These are phyloP conservation scores for Cydia amplana DNA, from an alignment of 1,140 invertebrate species.

Conservation along the genomic window DNA sequence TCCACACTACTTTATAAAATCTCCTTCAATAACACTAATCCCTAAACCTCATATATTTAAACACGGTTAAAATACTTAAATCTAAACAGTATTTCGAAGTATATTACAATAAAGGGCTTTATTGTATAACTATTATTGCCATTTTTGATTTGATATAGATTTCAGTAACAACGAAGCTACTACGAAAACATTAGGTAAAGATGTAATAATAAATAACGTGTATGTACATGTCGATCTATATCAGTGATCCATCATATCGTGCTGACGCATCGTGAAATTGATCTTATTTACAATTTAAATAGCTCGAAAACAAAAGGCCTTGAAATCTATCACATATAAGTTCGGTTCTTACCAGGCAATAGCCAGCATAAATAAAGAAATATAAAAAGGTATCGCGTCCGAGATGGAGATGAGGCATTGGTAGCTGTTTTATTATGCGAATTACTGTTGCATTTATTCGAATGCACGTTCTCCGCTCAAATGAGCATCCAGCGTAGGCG, in stretches of 20 bases:
- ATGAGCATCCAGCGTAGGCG: slow-evolving; percentile 72
- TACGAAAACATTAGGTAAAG: slow-evolving; percentile 40
- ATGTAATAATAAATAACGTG: slow-evolving; percentile 56
- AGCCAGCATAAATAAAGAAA: slow-evolving; percentile 69
- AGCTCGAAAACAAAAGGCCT: slow-evolving; percentile 65
- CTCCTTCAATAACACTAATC: slow-evolving; percentile 53
- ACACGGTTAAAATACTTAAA: slow-evolving; percentile 56
- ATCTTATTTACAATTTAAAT: slow-evolving; percentile 76
- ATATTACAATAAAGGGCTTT: slow-evolving; percentile 72
- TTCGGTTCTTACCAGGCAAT: slow-evolving; percentile 68
- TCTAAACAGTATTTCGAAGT: slow-evolving; percentile 63
- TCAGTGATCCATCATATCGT: slow-evolving; percentile 55
- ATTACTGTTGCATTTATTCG: slow-evolving; percentile 70
- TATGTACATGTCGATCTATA: slow-evolving; percentile 51
- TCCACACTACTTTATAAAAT: slow-evolving; percentile 46
- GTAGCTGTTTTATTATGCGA: slow-evolving; percentile 63
- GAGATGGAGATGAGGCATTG: slow-evolving; percentile 57
- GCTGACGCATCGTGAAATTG: slow-evolving; percentile 59
- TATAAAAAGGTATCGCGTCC: slow-evolving; percentile 45
- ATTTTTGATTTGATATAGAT: slow-evolving; percentile 60
- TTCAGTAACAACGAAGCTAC: slow-evolving; percentile 52
- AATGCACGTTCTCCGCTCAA: slow-evolving; percentile 70
- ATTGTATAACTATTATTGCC: slow-evolving; percentile 77
- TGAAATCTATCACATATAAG: slow-evolving; percentile 72
- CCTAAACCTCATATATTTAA: slow-evolving; percentile 57